phyloP scores from a whole-genome alignment of 2,888 invertebrate species.

The Pterostichus madidus region DNA sequence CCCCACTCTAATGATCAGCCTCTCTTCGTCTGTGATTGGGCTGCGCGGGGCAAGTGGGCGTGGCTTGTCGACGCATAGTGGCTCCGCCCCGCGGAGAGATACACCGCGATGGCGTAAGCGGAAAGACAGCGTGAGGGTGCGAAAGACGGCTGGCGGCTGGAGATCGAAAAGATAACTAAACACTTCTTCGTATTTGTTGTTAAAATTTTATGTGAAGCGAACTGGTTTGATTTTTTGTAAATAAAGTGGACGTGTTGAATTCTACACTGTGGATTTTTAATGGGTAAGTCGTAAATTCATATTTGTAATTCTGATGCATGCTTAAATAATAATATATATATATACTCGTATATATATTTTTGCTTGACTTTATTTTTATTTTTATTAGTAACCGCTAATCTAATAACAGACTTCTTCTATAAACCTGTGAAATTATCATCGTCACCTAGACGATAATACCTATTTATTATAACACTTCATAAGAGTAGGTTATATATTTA shows the following conservation, averaged over 20 bases:
- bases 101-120: constrained; percentile 61
- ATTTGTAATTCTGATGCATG: background rate
- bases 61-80: background rate
- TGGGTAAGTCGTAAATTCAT: constrained; percentile 6
- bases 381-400: too few relatives aligned
- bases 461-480: too few relatives aligned
- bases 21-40: constrained; percentile 36
- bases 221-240: background rate
- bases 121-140: constrained; percentile 48
- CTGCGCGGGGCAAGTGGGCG: constrained; percentile 11
- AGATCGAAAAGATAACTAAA: constrained; percentile 46
- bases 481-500: too few relatives aligned
- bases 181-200: constrained; percentile 43
- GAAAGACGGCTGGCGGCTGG: constrained; percentile 37
- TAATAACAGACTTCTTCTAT: too few relatives aligned
- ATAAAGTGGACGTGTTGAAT: background rate
- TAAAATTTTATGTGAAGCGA: constrained; percentile 42
- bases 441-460: too few relatives aligned
- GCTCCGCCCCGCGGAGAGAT: constrained; percentile 60
- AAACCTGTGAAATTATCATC: too few relatives aligned
- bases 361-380: too few relatives aligned
- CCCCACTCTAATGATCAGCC: constrained; percentile 10
- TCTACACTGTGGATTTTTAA: constrained; percentile 23
- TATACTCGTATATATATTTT: too few relatives aligned
- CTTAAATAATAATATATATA: too few relatives aligned